Evolutionary conservation across 2,797 vertebrate species (phyloP), one percentile per base, ranked within the genome.

Genomic region (Hyperoplus immaculatus): DNA sequence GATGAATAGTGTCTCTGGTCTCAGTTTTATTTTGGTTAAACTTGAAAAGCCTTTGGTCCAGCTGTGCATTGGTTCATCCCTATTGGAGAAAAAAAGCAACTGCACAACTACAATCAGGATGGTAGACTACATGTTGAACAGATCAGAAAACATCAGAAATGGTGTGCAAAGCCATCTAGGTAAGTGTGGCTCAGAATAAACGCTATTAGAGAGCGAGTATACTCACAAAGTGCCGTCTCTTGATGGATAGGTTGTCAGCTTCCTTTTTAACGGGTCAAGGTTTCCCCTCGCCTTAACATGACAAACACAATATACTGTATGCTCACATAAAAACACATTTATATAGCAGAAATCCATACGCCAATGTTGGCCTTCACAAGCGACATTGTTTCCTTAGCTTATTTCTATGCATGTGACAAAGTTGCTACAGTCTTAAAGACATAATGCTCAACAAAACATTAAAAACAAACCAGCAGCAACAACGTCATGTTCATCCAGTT

Each of bases 251-350:
- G 85, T 86, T 89, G 87, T 92, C 86, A 93, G 84, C 66, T 82
- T 89, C 59, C 85, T 88, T 94, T 91, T 94, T 89, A 92, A 87
- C 67, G 75, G 93, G 93, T 94, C 89, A 90, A 81, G 90, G 86
- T 88, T 90, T 83, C 80, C 29, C 67, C 69, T 78, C 21, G n/a
- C 78, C 71, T 84, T 75, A 80, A 92, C 75, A 77, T 85, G 90
- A 90, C 83, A 81, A 91, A 82, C 69, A 92, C 81, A 81, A 80
- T 75, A 38, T 69, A 61, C 69, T 75, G 77, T 88, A 47, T 86
- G 70, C 62, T 90, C 84, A 87, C 80, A 62, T 64, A 80, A 75
- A 78, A 74, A 85, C 70, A 85, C 65, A 82, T 77, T 84, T 79
- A 77, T 75, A 64, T 69, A 87, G 68, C 72, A 66, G 59, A 75